phyloP scores from a whole-genome alignment of 2,888 invertebrate species.

The Tupiocoris notatus region DNA sequence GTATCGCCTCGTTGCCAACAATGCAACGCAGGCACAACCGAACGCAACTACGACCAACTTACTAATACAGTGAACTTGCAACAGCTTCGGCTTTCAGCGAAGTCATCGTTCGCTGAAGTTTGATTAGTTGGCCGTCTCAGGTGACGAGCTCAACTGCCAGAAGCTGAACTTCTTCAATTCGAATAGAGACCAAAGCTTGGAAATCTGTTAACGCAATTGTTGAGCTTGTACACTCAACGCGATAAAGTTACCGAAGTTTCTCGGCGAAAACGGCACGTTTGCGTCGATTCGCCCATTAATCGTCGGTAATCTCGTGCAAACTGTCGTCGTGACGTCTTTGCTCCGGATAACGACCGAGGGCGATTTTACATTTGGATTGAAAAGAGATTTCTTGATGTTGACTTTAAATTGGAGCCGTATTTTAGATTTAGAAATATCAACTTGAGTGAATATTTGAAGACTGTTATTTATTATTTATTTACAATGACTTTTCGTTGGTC shows the following conservation, averaged over 20 bases:
- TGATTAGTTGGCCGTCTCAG: constrained; percentile 9
- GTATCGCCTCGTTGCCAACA: neutral
- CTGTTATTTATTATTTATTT: too few relatives aligned
- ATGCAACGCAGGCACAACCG: constrained; percentile 3
- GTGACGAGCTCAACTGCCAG: neutral
- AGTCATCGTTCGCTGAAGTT: constrained; percentile 19
- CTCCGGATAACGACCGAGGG: too few relatives aligned
- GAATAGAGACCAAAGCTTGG: neutral
- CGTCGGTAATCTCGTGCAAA: too few relatives aligned
- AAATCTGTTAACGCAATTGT: neutral
- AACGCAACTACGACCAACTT: neutral
- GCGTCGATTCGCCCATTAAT: too few relatives aligned
- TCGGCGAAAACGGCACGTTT: neutral
- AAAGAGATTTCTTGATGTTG: too few relatives aligned
- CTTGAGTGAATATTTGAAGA: too few relatives aligned
- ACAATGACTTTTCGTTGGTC: too few relatives aligned
- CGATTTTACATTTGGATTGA: too few relatives aligned
- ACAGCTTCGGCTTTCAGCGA: constrained; percentile 13
- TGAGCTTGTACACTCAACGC: neutral
- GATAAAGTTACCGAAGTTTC: neutral
- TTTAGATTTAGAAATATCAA: too few relatives aligned
- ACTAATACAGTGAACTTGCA: neutral
- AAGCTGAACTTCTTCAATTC: neutral
- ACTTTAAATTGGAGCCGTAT: too few relatives aligned
- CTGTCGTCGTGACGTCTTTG: too few relatives aligned